These are phyloP conservation scores for Peromyscus californicus DNA, from an alignment of 2,113 vertebrate genomes.

Conservation along the genomic window DNA sequence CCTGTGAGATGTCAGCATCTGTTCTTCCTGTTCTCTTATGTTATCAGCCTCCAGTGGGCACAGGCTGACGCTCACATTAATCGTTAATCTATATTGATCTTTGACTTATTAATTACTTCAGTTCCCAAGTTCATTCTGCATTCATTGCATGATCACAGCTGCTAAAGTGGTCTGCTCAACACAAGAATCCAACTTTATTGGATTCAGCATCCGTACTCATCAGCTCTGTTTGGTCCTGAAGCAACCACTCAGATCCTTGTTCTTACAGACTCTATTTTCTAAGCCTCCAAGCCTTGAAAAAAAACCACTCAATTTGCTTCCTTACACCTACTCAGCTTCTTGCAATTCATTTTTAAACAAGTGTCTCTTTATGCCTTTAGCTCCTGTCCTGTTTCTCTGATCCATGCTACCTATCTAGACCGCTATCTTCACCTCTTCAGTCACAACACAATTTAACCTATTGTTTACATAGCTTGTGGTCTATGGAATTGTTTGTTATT, in stretches of 20 bases:
- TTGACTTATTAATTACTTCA: conserved; percentile 68
- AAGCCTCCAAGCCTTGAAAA: not conserved
- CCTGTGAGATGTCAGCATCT: not conserved
- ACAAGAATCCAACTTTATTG: not conserved
- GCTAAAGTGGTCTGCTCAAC: not conserved
- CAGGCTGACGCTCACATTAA: conserved; percentile 30
- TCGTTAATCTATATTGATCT: conserved; percentile 58
- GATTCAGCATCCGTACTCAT: not conserved
- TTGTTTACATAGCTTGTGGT: not conserved
- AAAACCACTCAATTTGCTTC: not conserved
- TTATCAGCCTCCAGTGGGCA: conserved; percentile 32
- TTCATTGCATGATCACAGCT: conserved; percentile 36
- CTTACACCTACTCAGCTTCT: not conserved
- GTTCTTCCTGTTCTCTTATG: conserved; percentile 1
- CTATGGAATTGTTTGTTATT: not conserved
- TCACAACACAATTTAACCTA: not conserved
- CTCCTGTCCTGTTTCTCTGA: not conserved
- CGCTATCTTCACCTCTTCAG: not conserved
- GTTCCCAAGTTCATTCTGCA: conserved; percentile 30
- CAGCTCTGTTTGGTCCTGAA: not conserved
- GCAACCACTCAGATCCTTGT: not conserved
- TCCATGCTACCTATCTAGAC: not conserved
- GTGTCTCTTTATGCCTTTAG: not conserved
- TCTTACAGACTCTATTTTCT: not conserved
- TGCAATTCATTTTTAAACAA: conserved; percentile 39